Conservation (phyloP, 2,113 vertebrate genomes). For the Scophthalmus maximus region DNA sequence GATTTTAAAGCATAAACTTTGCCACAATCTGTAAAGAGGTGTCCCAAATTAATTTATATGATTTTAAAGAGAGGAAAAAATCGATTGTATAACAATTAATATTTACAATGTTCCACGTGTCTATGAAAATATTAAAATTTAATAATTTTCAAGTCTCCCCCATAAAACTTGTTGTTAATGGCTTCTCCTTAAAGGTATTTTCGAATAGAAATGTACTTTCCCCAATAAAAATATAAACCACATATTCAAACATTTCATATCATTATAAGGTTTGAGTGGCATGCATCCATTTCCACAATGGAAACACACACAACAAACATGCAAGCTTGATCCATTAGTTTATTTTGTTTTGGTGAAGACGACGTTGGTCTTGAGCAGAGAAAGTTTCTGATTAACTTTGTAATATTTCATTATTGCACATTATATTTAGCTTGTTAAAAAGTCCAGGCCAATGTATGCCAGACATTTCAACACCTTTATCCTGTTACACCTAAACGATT, state of each 20-base stretch:
- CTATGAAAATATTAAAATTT: conserved; percentile 7
- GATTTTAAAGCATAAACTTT: not conserved
- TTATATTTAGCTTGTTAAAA: not conserved
- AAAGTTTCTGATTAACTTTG: not conserved
- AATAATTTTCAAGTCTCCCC: not conserved
- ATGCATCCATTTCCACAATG: too few species aligned
- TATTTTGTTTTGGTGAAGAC: not conserved
- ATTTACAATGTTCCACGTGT: conserved; percentile 6
- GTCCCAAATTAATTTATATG: not conserved
- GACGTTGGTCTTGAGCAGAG: not conserved
- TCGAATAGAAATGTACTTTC: not conserved
- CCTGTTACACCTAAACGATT: not conserved
- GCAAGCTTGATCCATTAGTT: too few species aligned
- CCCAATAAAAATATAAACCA: not conserved
- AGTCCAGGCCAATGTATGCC: conserved; percentile 38
- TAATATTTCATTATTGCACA: conserved; percentile 3
- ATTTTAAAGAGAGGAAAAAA: conserved; percentile 3
- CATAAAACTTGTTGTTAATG: not conserved
- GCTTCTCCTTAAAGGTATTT: not conserved
- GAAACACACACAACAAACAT: too few species aligned
- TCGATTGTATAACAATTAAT: not conserved
- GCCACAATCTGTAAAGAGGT: conserved; percentile 11
- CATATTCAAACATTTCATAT: not conserved
- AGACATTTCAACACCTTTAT: conserved; percentile 7
- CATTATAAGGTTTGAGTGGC: not conserved